Conservation (phyloP, 2,888 invertebrate genomes). For the Heliconius ethilla region DNA sequence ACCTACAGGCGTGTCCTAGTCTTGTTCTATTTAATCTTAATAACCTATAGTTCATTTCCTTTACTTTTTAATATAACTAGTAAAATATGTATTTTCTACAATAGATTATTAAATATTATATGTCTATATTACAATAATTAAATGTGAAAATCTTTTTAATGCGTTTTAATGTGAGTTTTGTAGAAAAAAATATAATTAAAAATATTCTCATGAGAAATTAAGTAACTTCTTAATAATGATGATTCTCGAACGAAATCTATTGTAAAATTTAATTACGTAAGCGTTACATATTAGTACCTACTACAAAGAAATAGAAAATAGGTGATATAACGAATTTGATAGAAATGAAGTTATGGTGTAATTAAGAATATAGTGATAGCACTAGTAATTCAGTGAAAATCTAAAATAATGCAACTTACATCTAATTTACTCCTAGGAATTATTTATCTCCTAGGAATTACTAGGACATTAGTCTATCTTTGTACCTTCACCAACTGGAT, state of each 20-base stretch:
- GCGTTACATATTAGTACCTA: not conserved
- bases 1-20: not conserved
- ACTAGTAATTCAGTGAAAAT: not conserved
- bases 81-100: not conserved
- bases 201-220: not conserved
- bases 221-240: not conserved
- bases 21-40: not conserved
- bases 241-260: not conserved
- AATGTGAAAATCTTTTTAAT: not conserved
- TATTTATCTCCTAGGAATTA: not conserved
- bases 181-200: not conserved
- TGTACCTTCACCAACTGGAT: not conserved
- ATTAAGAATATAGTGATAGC: not conserved
- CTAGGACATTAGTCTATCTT: not conserved
- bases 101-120: not conserved
- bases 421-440: not conserved
- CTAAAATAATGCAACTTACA: not conserved
- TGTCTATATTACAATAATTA: not conserved
- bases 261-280: not conserved
- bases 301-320: not conserved
- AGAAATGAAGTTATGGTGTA: not conserved
- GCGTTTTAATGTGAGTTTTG: not conserved
- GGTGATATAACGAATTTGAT: not conserved
- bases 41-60: not conserved
- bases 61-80: not conserved